Evolutionary conservation across 2,888 invertebrate species (phyloP), one percentile per base, ranked within the genome.

Genomic region (Lasioglossum pauxillum): DNA sequence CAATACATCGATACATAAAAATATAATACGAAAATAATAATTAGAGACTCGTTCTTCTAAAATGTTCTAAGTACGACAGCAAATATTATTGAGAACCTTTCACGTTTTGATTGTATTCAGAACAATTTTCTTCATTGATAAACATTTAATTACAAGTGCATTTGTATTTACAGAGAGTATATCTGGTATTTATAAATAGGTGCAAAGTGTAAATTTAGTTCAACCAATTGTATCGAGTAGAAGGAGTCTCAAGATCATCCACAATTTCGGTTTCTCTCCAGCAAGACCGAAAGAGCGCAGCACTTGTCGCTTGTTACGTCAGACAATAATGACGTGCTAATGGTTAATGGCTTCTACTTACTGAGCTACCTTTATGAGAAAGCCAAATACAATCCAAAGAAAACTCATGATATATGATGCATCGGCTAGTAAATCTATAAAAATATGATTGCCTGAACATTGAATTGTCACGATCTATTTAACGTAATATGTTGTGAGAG

Each of bases 351-450:
- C 93, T 92, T 91, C 92, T 91, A 90, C 90, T 91, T 92, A 92
- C 88, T 89, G 90, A 91, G 90, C 90, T 91, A 90, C 72, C 88
- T 90, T 91, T 90, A 93, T 92, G 93, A 92, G 90, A 92, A 90
- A 92, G 92, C 91, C 88, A 90, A 91, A 91, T 93, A 89, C 90
- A 91, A 93, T 94, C 92, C 96, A 96, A 95, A 96, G 96, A 95
- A 96, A 96, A 96, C 96, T 95, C 95, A 96, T 96, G 96, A 96
- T 95, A 95, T 94, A 96, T 96, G 96, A 96, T 95, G 96, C 96
- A 95, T 96, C 96, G 95, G 96, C 96, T 96, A 95, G 95, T 93
- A 96, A 95, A 96, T 96, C 95, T 96, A 96, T 96, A 95, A 95
- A 96, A 96, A 96, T 96, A 96, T 96, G 95, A 95, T 94, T 95